phyloP scores from a whole-genome alignment of 1,140 invertebrate genomes.

The Ephestia elutella region DNA sequence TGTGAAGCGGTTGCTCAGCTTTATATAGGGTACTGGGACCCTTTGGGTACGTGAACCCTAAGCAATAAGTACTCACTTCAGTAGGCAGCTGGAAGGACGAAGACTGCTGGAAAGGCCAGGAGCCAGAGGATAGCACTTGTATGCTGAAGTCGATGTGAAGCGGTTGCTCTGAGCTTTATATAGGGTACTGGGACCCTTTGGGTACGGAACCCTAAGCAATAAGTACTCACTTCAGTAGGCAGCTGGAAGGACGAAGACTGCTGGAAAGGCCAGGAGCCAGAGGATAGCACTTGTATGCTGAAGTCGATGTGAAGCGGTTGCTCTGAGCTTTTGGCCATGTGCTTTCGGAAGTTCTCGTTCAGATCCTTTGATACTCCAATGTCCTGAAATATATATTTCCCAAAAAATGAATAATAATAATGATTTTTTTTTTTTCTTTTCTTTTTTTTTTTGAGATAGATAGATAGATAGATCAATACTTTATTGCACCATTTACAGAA shows the following conservation, averaged over 20 bases:
- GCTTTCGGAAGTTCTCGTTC: constrained; percentile 92
- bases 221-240: constrained; percentile 77
- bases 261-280: constrained; percentile 98
- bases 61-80: constrained; percentile 40
- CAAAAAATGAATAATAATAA: too few relatives aligned
- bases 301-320: constrained; percentile 90
- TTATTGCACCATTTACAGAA: too few relatives aligned
- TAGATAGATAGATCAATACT: constrained; percentile 89
- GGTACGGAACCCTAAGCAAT: constrained; percentile 77
- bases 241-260: constrained; percentile 93
- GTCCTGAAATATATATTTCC: constrained; percentile 77
- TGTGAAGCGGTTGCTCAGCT: constrained; percentile 80
- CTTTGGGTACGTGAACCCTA: constrained; percentile 83
- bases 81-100: constrained; percentile 93
- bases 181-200: constrained; percentile 79
- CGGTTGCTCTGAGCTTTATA: constrained; percentile 76
- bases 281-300: constrained; percentile 96
- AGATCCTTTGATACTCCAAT: constrained; percentile 98
- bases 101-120: constrained; percentile 98
- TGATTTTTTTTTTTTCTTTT: constrained; percentile 80
- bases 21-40: constrained; percentile 78
- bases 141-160: constrained; percentile 94
- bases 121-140: constrained; percentile 96
- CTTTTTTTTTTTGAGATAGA: too few relatives aligned
- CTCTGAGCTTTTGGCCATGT: constrained; percentile 78